A percentile compares a stretch with the other conserved stretches of the same genome.
Evolutionary conservation across 2,888 invertebrate species (phyloP).

Genomic region (Uloborus plumipes): DNA sequence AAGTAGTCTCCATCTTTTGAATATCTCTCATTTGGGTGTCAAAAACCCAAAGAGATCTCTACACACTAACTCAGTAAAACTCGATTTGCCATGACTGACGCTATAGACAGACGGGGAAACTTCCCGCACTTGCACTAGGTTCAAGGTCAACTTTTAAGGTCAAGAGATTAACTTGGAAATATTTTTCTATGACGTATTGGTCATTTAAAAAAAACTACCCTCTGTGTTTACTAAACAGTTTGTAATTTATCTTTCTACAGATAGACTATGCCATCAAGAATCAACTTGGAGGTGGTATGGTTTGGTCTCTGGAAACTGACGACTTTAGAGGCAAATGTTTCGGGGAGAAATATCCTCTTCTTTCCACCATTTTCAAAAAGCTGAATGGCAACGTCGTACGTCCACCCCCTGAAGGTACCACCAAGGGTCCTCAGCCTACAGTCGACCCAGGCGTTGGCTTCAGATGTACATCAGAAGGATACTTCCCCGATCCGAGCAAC

Average conservation of each 20-base stretch:
- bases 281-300: conserved; percentile 92
- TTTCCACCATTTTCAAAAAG: conserved; percentile 40
- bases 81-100: too few species aligned
- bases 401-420: conserved; percentile 6
- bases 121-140: too few species aligned
- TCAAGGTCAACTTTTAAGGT: too few species aligned
- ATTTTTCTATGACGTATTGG: too few species aligned
- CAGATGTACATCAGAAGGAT: conserved; percentile 42
- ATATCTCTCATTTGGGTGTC: too few species aligned
- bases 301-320: conserved; percentile 95
- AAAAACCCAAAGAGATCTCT: too few species aligned
- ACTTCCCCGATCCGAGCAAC: conserved; percentile 61
- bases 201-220: too few species aligned
- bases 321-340: conserved; percentile 89
- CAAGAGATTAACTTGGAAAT: too few species aligned
- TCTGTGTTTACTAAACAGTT: too few species aligned
- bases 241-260: conserved; percentile 67
- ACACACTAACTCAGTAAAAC: too few species aligned
- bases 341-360: conserved; percentile 85
- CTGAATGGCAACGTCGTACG: conserved; percentile 37
- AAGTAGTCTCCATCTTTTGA: too few species aligned
- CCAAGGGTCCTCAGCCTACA: conserved; percentile 14
- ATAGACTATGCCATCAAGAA: conserved; percentile 91
- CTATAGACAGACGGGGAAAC: too few species aligned
- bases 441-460: conserved; percentile 11